These are phyloP conservation scores for Penaeus indicus DNA, from an alignment of 1,140 invertebrate genomes.

Conservation along the genomic window DNA sequence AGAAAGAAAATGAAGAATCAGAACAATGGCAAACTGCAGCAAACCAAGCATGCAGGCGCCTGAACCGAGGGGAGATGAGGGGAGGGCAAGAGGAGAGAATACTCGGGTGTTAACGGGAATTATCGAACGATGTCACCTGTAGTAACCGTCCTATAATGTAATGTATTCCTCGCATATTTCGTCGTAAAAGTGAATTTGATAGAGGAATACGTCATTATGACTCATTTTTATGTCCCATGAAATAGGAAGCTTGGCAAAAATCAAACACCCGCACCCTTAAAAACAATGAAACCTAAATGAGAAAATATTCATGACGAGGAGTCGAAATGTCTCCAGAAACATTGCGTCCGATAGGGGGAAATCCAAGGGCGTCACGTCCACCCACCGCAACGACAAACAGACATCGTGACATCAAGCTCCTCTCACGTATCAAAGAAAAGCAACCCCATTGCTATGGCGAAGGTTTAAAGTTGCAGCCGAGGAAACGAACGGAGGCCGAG, in stretches of 20 bases:
- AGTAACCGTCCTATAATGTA: neutral
- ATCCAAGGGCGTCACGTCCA: too few relatives aligned
- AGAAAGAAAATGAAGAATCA: neutral
- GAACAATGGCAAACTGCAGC: neutral
- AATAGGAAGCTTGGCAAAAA: slow-evolving; percentile 58
- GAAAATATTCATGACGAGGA: slow-evolving; percentile 58
- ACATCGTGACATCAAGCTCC: too few relatives aligned
- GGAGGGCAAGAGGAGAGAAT: too few relatives aligned
- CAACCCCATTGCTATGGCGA: too few relatives aligned
- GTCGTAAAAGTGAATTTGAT: slow-evolving; percentile 45
- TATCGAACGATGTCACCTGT: neutral
- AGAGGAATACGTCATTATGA: slow-evolving; percentile 60
- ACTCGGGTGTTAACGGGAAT: too few relatives aligned
- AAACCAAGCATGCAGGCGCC: too few relatives aligned
- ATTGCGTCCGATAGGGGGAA: neutral
- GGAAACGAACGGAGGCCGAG: slow-evolving; percentile 20
- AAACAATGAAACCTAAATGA: slow-evolving; percentile 61
- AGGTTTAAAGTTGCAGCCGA: too few relatives aligned
- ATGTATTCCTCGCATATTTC: neutral
- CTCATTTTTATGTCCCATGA: slow-evolving; percentile 60
- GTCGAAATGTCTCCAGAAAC: slow-evolving; percentile 59
- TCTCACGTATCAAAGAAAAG: too few relatives aligned
- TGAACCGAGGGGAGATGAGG: too few relatives aligned
- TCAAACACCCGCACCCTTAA: slow-evolving; percentile 58
- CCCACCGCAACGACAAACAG: too few relatives aligned